A percentile compares a stretch with the other conserved stretches of the same genome.
Conservation (phyloP, 2,888 invertebrate genomes). For the Branchellion lobata region DNA sequence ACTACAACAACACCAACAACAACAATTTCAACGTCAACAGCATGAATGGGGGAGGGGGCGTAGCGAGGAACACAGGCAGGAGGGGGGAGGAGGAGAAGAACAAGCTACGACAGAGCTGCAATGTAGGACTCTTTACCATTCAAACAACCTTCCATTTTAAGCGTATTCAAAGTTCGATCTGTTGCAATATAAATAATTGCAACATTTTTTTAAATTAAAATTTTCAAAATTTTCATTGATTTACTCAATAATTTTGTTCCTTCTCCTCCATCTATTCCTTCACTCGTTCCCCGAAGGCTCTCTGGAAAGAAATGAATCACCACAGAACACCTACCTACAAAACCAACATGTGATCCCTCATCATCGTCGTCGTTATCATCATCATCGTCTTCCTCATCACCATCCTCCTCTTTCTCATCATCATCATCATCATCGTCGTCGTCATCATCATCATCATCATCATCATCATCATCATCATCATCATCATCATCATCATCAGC, state of each 20-base stretch:
- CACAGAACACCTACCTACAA: neutral
- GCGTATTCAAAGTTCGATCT: no score
- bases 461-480: constrained; percentile 23
- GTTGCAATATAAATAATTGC: no score
- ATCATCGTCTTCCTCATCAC: no score
- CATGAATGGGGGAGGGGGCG: neutral
- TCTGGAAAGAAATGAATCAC: constrained; percentile 11
- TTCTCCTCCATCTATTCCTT: no score
- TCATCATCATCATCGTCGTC: no score
- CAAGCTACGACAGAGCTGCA: neutral
- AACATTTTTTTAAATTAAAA: no score
- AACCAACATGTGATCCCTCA: no score
- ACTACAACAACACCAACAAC: neutral
- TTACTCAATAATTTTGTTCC: no score
- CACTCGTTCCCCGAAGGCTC: neutral
- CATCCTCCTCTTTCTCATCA: no score
- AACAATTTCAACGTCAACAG: neutral
- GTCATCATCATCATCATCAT: constrained; percentile 24
- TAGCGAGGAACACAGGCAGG: neutral
- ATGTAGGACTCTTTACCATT: constrained; percentile 4
- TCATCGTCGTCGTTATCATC: no score
- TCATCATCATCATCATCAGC: constrained; percentile 21
- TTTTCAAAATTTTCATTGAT: no score
- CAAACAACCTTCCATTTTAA: neutral
- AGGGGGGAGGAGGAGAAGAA: neutral